Base-by-base conservation (phyloP, 1,140 invertebrate genomes). In the Leptinotarsa texana region DNA sequence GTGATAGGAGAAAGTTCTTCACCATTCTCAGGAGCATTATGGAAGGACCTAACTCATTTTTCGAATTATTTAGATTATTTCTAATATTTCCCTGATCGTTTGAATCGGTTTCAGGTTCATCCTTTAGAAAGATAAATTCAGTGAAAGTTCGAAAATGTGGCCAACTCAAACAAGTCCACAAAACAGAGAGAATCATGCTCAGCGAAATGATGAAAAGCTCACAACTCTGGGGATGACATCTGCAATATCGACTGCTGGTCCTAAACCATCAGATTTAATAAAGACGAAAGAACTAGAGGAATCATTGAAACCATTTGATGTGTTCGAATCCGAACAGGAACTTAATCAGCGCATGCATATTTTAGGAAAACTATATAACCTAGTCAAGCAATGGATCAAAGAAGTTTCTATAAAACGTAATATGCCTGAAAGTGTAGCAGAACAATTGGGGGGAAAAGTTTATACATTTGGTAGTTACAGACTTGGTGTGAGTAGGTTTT, bases 381-480 rank as follows among this genome's bases (percentile, higher is more conserved):
- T 99, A 13, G 96, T 98, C 1, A 93, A 95, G 82, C 90, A 94
- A 83, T 99, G 97, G 97, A 97, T 98, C 72, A 89, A 91, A 82
- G 93, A 97, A 79, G 89, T 96, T 15, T 96, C 95, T 77, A 87
- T 96, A 68, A 88, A 91, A 79, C 95, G 95, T 85, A 96, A 96
- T 84, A 95, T 98, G 92, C 96, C 96, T 6, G 89, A 90, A 77
- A 93, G 90, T 82, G 91, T 95, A 0, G 94, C 95, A 8, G 93
- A 95, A 75, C 91, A 92, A 82, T 92, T 98, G 77, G 97, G 98
- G 66, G 98, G 98, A 4, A 99, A 99, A 88, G 97, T 99, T 74
- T 99, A 97, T 82, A 99, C 98, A 33, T 99, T 99, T 89, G 98
- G 98, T 66, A 99, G 98, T 69, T 99, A 94, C 82, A 89, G 93